A percentile compares a stretch with the other conserved stretches of the same genome.
Conservation (phyloP, 92 coral and sea anemone genomes). For the Blastomussa wellsi region DNA sequence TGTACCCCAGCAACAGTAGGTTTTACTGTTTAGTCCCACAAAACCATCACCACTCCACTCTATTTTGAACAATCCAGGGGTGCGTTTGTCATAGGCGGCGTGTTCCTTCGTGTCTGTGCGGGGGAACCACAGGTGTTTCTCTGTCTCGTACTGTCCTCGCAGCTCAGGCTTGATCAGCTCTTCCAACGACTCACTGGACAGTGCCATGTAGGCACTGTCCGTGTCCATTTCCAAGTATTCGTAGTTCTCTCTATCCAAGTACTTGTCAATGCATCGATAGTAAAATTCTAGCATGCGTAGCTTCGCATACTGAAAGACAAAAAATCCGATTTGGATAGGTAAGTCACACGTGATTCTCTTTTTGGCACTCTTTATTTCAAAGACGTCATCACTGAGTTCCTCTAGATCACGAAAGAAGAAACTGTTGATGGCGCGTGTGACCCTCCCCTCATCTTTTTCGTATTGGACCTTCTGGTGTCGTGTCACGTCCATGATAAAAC, state of each 20-base stretch:
- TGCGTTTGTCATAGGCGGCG: too few relatives aligned
- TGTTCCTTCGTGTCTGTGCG: too few relatives aligned
- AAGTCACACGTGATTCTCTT: background rate
- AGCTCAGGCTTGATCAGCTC: background rate
- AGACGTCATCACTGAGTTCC: background rate
- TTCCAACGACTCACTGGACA: background rate
- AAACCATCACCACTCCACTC: too few relatives aligned
- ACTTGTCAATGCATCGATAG: background rate
- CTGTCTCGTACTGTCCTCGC: background rate
- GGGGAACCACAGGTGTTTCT: slow-evolving; percentile 11
- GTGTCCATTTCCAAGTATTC: background rate
- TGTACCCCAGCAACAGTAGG: too few relatives aligned
- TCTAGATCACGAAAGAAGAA: background rate
- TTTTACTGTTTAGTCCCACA: too few relatives aligned
- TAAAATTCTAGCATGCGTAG: background rate
- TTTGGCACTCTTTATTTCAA: background rate
- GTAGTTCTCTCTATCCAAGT: background rate
- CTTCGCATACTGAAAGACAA: background rate
- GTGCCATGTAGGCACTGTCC: background rate
- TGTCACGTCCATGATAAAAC: background rate
- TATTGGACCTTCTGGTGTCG: background rate
- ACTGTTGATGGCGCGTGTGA: background rate
- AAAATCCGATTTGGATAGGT: background rate
- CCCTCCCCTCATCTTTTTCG: background rate
- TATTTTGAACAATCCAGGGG: too few relatives aligned